Evolutionary conservation across 2,113 vertebrate genomes (phyloP).

Genomic region (Nestor notabilis): DNA sequence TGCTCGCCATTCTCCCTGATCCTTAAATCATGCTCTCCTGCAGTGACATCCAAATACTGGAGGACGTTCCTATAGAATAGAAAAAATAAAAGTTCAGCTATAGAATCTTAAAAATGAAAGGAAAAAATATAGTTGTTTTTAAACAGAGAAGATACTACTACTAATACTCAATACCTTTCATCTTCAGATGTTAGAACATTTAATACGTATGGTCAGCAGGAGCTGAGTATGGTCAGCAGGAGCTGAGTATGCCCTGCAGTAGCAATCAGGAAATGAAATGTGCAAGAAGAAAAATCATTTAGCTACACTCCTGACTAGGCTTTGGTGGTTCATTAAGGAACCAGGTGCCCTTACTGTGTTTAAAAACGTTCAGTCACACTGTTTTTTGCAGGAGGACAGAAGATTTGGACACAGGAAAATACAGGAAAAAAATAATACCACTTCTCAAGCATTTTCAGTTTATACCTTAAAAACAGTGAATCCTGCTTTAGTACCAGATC

Average conservation of each 20-base stretch:
- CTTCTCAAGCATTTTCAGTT: not conserved
- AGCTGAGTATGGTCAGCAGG: not conserved
- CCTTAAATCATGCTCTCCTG: slow-evolving; percentile 81
- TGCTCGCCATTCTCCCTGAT: slow-evolving; percentile 78
- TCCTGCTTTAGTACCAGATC: not conserved
- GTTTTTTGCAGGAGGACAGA: not conserved
- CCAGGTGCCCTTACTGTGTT: not conserved
- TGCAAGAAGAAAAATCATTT: not conserved
- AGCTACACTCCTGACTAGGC: not conserved
- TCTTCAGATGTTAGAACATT: not conserved
- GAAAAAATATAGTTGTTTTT: not conserved
- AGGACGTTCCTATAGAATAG: slow-evolving; percentile 28
- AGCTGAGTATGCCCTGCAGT: not conserved
- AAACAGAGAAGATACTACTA: not conserved
- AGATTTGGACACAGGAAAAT: not conserved
- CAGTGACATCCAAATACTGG: slow-evolving; percentile 67
- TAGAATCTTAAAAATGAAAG: not conserved
- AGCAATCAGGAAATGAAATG: not conserved
- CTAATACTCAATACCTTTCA: not conserved
- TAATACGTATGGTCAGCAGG: not conserved
- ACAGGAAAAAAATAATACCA: not conserved
- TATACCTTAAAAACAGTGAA: not conserved
- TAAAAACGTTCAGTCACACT: not conserved
- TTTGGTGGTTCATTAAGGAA: not conserved
- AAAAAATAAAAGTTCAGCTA: not conserved